Conservation (phyloP, 2,888 invertebrate genomes). For the Strigamia crassipes region DNA sequence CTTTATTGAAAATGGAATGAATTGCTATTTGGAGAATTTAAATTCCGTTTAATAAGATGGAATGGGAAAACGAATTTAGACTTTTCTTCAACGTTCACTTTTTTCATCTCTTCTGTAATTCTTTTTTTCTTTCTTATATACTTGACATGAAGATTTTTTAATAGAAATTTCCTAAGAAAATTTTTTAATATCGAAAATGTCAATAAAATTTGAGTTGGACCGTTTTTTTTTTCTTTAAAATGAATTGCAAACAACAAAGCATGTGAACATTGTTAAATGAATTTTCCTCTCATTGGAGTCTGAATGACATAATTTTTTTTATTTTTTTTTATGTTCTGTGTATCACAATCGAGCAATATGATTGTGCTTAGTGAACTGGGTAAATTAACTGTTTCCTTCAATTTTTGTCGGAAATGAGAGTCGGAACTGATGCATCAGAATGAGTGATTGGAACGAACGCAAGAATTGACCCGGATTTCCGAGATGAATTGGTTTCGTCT, state of each 20-base stretch:
- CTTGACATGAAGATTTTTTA: not conserved
- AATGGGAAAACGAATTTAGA: no score
- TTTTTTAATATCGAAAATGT: not conserved
- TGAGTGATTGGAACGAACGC: conserved; percentile 4
- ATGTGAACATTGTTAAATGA: no score
- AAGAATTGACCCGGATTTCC: conserved; percentile 21
- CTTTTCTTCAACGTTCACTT: no score
- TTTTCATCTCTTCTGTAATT: no score
- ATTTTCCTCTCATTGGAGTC: no score
- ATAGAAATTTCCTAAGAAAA: not conserved
- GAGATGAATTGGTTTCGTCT: conserved; percentile 6
- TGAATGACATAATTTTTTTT: no score
- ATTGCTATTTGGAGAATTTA: no score
- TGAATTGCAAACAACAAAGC: no score
- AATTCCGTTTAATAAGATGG: no score
- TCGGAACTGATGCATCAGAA: not conserved
- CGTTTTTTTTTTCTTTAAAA: not conserved
- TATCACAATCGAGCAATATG: not conserved
- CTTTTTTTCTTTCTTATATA: not conserved
- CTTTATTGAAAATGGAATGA: no score
- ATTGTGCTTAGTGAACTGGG: not conserved
- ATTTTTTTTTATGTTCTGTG: not conserved
- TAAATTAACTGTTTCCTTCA: not conserved
- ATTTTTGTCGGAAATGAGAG: not conserved
- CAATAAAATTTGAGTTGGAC: not conserved